A percentile compares a stretch with the other conserved stretches of the same genome.
These are phyloP conservation scores for Rhinichthys osculus DNA, from an alignment of 2,797 vertebrate genomes.

Conservation along the genomic window DNA sequence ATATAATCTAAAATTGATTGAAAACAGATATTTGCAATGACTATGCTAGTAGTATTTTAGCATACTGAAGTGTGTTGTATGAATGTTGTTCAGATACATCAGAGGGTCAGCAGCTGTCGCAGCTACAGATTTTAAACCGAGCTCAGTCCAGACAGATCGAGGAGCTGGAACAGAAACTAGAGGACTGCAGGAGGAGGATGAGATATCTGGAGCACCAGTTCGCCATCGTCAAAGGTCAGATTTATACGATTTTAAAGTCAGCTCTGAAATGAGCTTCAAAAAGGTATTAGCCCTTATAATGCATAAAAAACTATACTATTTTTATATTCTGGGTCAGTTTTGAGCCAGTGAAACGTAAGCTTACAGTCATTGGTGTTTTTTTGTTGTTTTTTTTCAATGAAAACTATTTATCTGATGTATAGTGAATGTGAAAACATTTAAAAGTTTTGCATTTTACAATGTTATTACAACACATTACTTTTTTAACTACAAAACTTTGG, in stretches of 20 bases:
- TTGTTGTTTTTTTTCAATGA: neutral
- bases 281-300: neutral
- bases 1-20: neutral
- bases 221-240: slow-evolving; percentile 88
- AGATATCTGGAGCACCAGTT: slow-evolving; percentile 93
- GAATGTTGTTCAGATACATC: slow-evolving; percentile 78
- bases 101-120: slow-evolving; percentile 86
- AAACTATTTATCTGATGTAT: neutral
- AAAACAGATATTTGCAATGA: neutral
- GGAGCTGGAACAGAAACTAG: slow-evolving; percentile 87
- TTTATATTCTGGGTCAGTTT: neutral
- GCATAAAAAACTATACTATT: neutral
- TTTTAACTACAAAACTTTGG: neutral
- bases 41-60: neutral
- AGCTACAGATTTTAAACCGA: slow-evolving; percentile 91
- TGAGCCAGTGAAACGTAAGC: neutral
- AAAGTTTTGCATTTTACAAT: neutral
- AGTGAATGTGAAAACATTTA: neutral
- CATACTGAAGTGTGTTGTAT: neutral
- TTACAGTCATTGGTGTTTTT: neutral
- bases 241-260: slow-evolving; percentile 20
- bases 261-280: neutral
- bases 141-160: slow-evolving; percentile 90
- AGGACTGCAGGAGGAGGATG: slow-evolving; percentile 88
- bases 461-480: neutral